A percentile compares a stretch with the other conserved stretches of the same genome.
Conservation (phyloP, 2,888 invertebrate genomes). For the Dryocosmus kuriphilus region DNA sequence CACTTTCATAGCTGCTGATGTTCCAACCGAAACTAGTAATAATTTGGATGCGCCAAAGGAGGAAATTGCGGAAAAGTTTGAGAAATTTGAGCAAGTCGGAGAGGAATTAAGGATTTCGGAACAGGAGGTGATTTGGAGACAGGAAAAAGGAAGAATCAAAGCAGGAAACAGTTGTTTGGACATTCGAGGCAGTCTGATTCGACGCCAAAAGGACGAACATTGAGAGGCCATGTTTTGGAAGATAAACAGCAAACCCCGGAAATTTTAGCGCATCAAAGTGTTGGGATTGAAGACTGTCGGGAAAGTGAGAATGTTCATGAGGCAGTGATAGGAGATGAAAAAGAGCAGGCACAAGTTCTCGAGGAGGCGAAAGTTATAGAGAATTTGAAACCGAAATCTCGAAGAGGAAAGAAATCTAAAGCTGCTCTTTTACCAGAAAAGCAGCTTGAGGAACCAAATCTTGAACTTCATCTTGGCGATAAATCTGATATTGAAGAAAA, state of each 20-base stretch:
- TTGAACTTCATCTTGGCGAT: conserved; percentile 22
- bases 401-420: conserved; percentile 40
- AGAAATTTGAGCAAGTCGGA: conserved; percentile 49
- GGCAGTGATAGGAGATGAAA: conserved; percentile 13
- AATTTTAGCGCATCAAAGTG: conserved; percentile 52
- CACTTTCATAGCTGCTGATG: conserved; percentile 40
- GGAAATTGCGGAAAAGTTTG: conserved; percentile 44
- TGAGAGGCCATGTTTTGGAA: conserved; percentile 45
- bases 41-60: conserved; percentile 42
- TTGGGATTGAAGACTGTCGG: conserved; percentile 40
- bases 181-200: conserved; percentile 61
- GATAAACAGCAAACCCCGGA: conserved; percentile 62
- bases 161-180: conserved; percentile 63
- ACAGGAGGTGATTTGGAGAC: conserved; percentile 67
- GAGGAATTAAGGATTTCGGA: conserved; percentile 65
- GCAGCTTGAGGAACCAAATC: not conserved
- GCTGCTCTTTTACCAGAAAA: not conserved
- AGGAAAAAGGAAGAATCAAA: conserved; percentile 68
- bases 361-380: not conserved
- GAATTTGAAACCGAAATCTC: conserved; percentile 25
- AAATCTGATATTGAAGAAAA: conserved; percentile 37
- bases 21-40: conserved; percentile 45
- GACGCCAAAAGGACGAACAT: conserved; percentile 58
- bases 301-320: not conserved
- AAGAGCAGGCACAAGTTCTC: not conserved